phyloP scores from a whole-genome alignment of 2,797 vertebrate species.

The Chiroxiphia lanceolata region DNA sequence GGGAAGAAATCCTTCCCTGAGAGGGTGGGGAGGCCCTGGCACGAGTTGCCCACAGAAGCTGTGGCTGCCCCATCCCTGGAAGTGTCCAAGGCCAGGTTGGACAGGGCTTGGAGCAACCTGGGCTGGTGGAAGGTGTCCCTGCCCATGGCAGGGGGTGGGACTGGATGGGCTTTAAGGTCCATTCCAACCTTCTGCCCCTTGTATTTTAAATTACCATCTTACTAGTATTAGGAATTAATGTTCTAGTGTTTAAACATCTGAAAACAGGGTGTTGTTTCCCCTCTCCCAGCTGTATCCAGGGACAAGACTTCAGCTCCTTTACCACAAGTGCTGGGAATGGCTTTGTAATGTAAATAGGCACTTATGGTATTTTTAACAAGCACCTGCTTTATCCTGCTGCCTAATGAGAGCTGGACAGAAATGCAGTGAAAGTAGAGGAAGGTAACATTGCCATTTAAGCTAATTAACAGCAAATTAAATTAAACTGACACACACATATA shows the following conservation, averaged over 20 bases:
- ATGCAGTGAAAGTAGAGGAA: conserved; percentile 44
- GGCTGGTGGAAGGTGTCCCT: background rate
- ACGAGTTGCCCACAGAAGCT: background rate
- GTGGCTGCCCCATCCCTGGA: background rate
- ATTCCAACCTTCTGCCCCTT: background rate
- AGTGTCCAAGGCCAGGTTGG: background rate
- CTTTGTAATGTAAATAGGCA: conserved; percentile 54
- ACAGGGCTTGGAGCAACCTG: rapidly evolving
- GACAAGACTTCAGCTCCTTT: background rate
- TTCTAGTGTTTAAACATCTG: background rate
- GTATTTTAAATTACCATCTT: background rate
- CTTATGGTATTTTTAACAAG: conserved; percentile 34
- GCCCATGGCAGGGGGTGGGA: background rate
- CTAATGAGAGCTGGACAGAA: conserved; percentile 50
- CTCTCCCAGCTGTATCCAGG: background rate
- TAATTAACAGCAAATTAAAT: conserved; percentile 70
- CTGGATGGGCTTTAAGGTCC: rapidly evolving
- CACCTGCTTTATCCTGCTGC: conserved; percentile 28
- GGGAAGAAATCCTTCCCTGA: rapidly evolving
- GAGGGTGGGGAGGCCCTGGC: background rate
- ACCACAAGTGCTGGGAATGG: background rate
- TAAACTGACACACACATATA: conserved; percentile 56
- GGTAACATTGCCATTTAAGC: conserved; percentile 50
- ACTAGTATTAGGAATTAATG: background rate
- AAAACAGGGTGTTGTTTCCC: background rate